These are phyloP conservation scores for Apis florea DNA, from an alignment of 1,140 invertebrate genomes.

Conservation along the genomic window DNA sequence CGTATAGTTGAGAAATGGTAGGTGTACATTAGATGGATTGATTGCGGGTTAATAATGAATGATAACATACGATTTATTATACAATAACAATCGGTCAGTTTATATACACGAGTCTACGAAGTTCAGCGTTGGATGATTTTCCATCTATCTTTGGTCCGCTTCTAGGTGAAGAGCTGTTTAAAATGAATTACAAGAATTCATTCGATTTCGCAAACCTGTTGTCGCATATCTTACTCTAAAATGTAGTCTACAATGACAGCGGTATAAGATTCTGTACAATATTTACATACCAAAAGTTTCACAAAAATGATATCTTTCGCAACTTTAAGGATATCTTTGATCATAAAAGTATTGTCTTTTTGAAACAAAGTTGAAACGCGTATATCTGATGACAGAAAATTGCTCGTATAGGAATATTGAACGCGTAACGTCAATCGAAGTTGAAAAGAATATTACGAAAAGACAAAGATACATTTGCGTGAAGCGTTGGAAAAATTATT, in stretches of 20 bases:
- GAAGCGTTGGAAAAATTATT: too few species aligned
- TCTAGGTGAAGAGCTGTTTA: constrained; percentile 42
- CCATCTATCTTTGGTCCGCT: constrained; percentile 49
- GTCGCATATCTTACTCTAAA: not conserved
- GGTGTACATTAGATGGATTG: constrained; percentile 3
- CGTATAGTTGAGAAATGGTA: not conserved
- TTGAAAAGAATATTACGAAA: not conserved
- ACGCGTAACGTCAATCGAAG: not conserved
- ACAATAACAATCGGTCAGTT: constrained; percentile 34
- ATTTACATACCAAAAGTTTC: constrained; percentile 24
- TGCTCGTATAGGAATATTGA: not conserved
- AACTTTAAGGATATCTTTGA: not conserved
- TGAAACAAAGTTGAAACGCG: not conserved
- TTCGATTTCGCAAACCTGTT: not conserved
- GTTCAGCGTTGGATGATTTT: constrained; percentile 31
- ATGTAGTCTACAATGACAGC: constrained; percentile 30
- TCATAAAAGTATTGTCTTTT: not conserved
- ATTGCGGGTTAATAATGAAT: constrained; percentile 3
- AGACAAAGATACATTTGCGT: not conserved
- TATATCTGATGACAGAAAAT: not conserved
- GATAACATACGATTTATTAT: constrained; percentile 41
- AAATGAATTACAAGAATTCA: constrained; percentile 36
- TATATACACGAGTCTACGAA: constrained; percentile 41
- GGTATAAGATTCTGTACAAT: constrained; percentile 44
- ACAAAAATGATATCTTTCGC: not conserved